Evolutionary conservation across 2,797 vertebrate species (phyloP), one percentile per base, ranked within the genome.

Genomic region (Rallus crepitans): DNA sequence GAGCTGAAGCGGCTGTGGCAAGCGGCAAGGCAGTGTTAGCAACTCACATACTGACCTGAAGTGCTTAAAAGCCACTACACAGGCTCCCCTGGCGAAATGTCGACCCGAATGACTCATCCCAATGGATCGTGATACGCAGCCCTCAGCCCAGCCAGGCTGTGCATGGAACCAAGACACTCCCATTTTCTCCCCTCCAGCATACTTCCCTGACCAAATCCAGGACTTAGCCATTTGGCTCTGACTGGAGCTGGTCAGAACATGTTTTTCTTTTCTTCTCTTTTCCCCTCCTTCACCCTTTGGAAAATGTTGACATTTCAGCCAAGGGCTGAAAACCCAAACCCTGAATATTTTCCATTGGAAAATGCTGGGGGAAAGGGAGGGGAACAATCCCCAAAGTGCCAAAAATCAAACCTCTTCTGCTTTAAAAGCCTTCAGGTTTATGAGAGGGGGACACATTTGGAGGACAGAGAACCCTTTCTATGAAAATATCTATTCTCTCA

Each of bases 291-390:
- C 93, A 78, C 77, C 82, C 93, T 65, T 80, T 82, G 92, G 92
- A 96, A 96, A 96, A 94, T 78, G 53, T 92, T 90, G 94, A 93
- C 88, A 89, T 95, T 95, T 94, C 79, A 94, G 93, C 64, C 87
- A 94, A 92, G 20, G 42, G 48, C 80, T 93, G 61, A 92, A 93
- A 94, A 94, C 50, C 57, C 94, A 94, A 93, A 92, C 80, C 48
- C 73, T 93, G 96, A 95, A 90, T 96, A 96, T 97, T 95, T 96
- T 97, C 96, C 96, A 93, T 87, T 93, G 91, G 94, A 96, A 97
- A 95, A 92, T 0, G 60, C 96, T 86, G 50, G 65, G 55, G 94
- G 85, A 82, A 83, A 93, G 84, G 89, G 89, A 94, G 89, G 69
- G 70, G 19, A 94, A 89, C 72, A 90, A 82, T 94, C 82, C 81